phyloP scores from a whole-genome alignment of 2,888 invertebrate genomes.

The Leptopilina drosophilae region DNA sequence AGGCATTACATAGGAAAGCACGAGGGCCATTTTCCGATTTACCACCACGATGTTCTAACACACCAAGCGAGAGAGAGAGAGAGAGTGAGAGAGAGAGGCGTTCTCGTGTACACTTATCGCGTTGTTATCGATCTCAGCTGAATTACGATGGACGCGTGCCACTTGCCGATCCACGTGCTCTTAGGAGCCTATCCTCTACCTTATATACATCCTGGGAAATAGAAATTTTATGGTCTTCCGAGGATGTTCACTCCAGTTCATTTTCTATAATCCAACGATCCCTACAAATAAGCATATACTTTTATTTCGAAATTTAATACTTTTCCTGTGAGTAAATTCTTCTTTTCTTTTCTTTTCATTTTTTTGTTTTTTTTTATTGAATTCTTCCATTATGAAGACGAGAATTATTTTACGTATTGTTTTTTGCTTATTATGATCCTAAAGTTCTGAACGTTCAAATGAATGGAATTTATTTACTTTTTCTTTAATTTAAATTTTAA shows the following conservation, averaged over 20 bases:
- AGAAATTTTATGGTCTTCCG: constrained; percentile 32
- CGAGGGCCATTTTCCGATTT: constrained; percentile 54
- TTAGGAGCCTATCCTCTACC: neutral
- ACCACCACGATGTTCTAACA: constrained; percentile 44
- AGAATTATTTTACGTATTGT: too few species aligned
- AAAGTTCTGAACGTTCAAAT: too few species aligned
- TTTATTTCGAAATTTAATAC: too few species aligned
- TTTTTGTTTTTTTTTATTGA: too few species aligned
- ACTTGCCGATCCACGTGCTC: constrained; percentile 42
- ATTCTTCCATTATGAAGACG: too few species aligned
- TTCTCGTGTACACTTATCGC: constrained; percentile 58
- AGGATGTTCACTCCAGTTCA: constrained; percentile 32
- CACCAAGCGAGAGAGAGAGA: neutral
- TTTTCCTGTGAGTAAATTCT: neutral
- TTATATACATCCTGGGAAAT: constrained; percentile 18
- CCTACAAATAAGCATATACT: constrained; percentile 15
- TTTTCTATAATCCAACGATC: constrained; percentile 22
- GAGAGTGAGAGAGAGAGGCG: constrained; percentile 17
- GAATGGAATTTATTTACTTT: too few species aligned
- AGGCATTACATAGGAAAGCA: constrained; percentile 52
- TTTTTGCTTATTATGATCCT: too few species aligned
- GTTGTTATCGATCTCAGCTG: constrained; percentile 57
- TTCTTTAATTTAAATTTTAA: too few species aligned
- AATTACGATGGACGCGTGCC: constrained; percentile 57
- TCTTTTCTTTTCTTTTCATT: neutral